Base-by-base conservation (phyloP, 2,113 vertebrate genomes). In the Ciconia maguari region DNA sequence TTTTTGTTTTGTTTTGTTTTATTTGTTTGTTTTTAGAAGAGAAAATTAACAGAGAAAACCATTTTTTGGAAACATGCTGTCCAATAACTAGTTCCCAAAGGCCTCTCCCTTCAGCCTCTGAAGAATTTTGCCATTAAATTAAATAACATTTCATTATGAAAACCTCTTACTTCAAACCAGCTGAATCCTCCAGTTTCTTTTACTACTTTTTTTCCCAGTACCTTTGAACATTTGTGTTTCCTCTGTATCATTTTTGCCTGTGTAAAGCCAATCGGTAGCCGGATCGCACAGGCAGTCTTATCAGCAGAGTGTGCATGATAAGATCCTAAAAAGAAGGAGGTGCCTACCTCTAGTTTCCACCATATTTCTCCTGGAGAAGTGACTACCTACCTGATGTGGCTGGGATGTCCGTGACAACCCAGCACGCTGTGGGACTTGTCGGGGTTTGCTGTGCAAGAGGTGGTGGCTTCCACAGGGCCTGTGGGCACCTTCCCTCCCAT, bases 301-400 rank as follows among this genome's bases (percentile, higher is more conserved):
- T 1, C 57, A 46, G 52, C 61, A 6, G 26, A 29, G n/a, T 4
- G 1, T 7, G 11, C 1, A 0, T 10, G 61, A 30, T 6, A 29
- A 46, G 8, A 36, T 7, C 13, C 14, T 38, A 38, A 38, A 38
- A 38, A 38, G 38, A 38, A 38, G 38, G 38, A 38, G 38, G 38
- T 38, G 38, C 38, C 38, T 38, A 38, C 38, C 38, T 38, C 38
- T 38, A 38, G 38, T 38, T 38, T 38, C 38, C 38, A 38, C 38
- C 38, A 38, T 38, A 38, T 38, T 38, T 38, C 38, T 38, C 38
- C 38, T 38, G 38, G 38, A 38, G 38, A 38, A 38, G 38, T 38
- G 38, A 38, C 38, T 38, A 38, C 38, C 38, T 8, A 38, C 38
- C 38, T 8, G 38, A 38, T 38, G 38, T 38, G 38, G 38, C 38